These are phyloP conservation scores for Listrodromus nycthemerus DNA, from an alignment of 2,888 invertebrate genomes.

Conservation along the genomic window DNA sequence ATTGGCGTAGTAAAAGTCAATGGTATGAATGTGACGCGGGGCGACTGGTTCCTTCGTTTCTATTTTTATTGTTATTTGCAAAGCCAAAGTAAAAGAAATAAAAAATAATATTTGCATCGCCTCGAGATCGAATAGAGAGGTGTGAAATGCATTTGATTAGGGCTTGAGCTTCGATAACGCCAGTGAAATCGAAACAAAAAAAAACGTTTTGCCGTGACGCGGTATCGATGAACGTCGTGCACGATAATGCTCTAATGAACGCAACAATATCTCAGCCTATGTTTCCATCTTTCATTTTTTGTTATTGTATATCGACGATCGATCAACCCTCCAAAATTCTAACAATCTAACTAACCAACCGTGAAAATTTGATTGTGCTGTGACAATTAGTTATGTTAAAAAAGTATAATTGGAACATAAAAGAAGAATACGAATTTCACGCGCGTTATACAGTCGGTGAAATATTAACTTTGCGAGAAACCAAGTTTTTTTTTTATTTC, in stretches of 20 bases:
- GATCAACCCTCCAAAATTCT: neutral
- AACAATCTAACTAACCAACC: conserved; percentile 7
- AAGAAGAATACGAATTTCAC: conserved; percentile 30
- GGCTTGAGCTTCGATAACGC: conserved; percentile 60
- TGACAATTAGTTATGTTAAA: conserved; percentile 22
- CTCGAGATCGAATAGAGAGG: conserved; percentile 32
- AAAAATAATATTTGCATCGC: conserved; percentile 47
- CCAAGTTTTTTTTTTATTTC: conserved; percentile 36
- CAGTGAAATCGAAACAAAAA: conserved; percentile 57
- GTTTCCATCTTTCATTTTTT: conserved; percentile 16
- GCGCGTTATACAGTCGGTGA: conserved; percentile 26
- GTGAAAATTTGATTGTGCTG: conserved; percentile 11
- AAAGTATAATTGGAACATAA: conserved; percentile 20
- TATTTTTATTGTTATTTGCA: conserved; percentile 23
- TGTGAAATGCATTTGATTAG: conserved; percentile 52
- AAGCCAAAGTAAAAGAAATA: conserved; percentile 43
- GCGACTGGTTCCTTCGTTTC: conserved; percentile 21
- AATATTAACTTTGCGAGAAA: conserved; percentile 43
- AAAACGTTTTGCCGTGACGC: conserved; percentile 18
- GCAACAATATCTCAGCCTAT: conserved; percentile 3
- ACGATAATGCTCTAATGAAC: conserved; percentile 15
- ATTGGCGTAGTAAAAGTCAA: conserved; percentile 68
- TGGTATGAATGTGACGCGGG: conserved; percentile 53
- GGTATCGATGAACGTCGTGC: neutral
- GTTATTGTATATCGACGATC: conserved; percentile 24